Evolutionary conservation across 2,888 invertebrate genomes (phyloP), one percentile per base, ranked within the genome.

Genomic region (Caenorhabditis auriculariae): DNA sequence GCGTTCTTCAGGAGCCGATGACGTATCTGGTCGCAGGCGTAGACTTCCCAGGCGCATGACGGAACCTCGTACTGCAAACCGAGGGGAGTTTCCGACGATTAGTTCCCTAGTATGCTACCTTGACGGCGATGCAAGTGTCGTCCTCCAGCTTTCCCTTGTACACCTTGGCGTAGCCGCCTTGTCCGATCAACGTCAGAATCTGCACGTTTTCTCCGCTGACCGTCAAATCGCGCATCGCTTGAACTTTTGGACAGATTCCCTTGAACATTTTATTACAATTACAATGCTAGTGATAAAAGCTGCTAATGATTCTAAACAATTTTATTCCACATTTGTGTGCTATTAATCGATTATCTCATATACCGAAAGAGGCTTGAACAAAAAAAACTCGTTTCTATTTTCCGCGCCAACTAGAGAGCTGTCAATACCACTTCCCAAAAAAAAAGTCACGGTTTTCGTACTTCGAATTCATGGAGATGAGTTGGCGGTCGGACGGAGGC

Each of bases 41-140:
- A 94, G 82, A 89, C 92, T 82, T 95, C 94, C 93, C 93, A 95
- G 53, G 88, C 88, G 83, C 91, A 90, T 35, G 90, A 87, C 2
- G 92, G 91, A 75, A 67, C 54, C 43, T 77, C 74, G 54, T 70
- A 74, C 73, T 73, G 38, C 32, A 72, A 52, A 12, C n/a, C n/a
- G n/a, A n/a, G n/a, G n/a, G n/a, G n/a, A n/a, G n/a, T n/a, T 12
- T 12, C n/a, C 9, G n/a, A 32, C 35, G 35, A 32, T 32, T n/a
- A 32, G 9, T 52, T 56, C 54, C n/a, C n/a, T n/a, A n/a, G n/a
- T n/a, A n/a, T n/a, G n/a, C 24, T 46, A 67, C 68, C 64, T 77
- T 78, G 15, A 74, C 50, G 2, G 74, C 76, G n/a, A 64, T 60
- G 6, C 38, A 37, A 24, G 48, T 46, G 17, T 57, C 38, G n/a